Evolutionary conservation across 2,797 vertebrate genomes (phyloP), one percentile per base, ranked within the genome.

Genomic region (Morus bassanus): DNA sequence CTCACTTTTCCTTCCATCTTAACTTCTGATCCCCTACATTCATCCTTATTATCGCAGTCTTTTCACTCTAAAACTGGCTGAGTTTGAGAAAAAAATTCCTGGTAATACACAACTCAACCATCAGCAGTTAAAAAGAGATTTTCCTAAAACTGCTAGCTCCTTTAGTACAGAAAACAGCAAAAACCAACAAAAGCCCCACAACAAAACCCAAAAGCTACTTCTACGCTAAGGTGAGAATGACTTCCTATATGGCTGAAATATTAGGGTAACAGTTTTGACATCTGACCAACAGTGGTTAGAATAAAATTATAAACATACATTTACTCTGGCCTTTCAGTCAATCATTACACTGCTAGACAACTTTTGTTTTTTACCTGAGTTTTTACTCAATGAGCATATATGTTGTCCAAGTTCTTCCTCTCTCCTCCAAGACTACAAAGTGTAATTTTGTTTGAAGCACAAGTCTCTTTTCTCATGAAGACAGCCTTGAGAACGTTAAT

Each of bases 331-430:
- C 41, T 68, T 77, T 53, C 68, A 74, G 48, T 31, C 78, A 74
- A 77, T 54, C n/a, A 54, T 80, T 43, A 84, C 33, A 46, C n/a
- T n/a, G 41, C 27, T 88, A 95, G 30, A 92, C 31, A 92, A 65
- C 23, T 50, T 12, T 7, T 37, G 57, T 57, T 77, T 51, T 89
- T 97, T 95, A 97, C 95, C 95, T 96, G 85, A 68, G 37, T 50
- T 92, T 92, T 88, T 43, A 86, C 72, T 85, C 72, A 92, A 27
- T 27, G 78, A 92, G 65, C 19, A 57, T 77, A 41, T 19, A 72
- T 27, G 87, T 39, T 68, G 68, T 95, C 92, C 91, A 86, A 69
- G 76, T 65, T 91, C 91, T 76, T 96, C 93, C 83, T 59, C 75
- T 87, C 65, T 69, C 73, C 88, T 88, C 87, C 67, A 72, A 75